A percentile compares a stretch with the other conserved stretches of the same genome.
Conservation (phyloP, 1,140 invertebrate species). For the Pantala flavescens region DNA sequence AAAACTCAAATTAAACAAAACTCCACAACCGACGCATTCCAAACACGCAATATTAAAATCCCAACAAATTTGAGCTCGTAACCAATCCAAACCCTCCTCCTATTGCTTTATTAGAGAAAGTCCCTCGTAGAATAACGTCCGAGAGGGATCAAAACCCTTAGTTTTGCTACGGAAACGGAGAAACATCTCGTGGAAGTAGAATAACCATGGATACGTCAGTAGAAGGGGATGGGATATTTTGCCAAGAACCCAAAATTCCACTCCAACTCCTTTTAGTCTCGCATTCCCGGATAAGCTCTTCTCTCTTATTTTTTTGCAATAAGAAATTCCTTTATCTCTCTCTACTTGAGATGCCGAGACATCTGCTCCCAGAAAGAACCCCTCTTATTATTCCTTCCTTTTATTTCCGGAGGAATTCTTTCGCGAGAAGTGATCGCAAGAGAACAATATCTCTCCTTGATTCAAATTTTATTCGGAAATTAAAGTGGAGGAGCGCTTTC, state of each 20-base stretch:
- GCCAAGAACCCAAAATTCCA: background rate
- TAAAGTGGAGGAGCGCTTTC: background rate
- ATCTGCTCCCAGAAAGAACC: background rate
- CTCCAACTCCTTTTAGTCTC: background rate
- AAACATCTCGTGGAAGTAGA: too few species aligned
- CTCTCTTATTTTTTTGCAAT: background rate
- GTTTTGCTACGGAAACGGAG: too few species aligned
- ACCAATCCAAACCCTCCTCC: too few species aligned
- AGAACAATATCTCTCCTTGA: background rate
- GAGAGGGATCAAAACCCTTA: too few species aligned
- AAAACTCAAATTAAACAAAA: too few species aligned
- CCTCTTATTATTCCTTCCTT: background rate
- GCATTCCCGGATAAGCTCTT: background rate
- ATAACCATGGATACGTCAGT: too few species aligned
- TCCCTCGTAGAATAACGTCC: too few species aligned
- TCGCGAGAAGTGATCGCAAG: background rate
- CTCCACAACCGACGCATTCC: too few species aligned
- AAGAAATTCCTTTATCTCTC: conserved; percentile 6
- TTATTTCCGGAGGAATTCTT: background rate
- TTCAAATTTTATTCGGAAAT: conserved; percentile 8
- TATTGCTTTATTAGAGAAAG: too few species aligned
- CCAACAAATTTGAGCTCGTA: too few species aligned
- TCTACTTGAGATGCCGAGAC: background rate
- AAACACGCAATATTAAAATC: too few species aligned
- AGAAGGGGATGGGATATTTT: background rate